These are phyloP conservation scores for Heliconius sara DNA, from an alignment of 2,888 invertebrate species.

Conservation along the genomic window DNA sequence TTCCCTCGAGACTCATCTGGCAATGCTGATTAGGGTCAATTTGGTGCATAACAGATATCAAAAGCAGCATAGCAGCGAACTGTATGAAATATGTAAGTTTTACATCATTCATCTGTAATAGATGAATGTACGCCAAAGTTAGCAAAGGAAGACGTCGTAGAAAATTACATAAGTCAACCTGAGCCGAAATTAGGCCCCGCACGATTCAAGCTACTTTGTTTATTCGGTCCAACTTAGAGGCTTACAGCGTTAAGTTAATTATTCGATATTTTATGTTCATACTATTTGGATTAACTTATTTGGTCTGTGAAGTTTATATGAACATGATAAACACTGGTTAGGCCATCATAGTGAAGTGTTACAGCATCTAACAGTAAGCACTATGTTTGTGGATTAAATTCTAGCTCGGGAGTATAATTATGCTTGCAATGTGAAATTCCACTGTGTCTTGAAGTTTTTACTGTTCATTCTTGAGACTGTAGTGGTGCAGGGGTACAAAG, in stretches of 20 bases:
- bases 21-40: too few species aligned
- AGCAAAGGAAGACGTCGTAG: constrained; percentile 44
- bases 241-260: constrained; percentile 15
- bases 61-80: too few species aligned
- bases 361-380: neutral
- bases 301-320: neutral
- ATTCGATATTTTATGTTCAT: neutral
- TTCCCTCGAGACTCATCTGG: too few species aligned
- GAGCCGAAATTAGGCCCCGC: constrained; percentile 56
- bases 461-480: too few species aligned
- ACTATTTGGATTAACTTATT: neutral
- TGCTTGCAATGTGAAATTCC: too few species aligned
- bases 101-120: constrained; percentile 9
- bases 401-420: too few species aligned
- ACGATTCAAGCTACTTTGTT: constrained; percentile 40
- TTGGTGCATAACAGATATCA: too few species aligned
- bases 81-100: constrained; percentile 16
- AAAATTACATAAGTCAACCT: constrained; percentile 60
- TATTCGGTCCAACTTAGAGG: constrained; percentile 32
- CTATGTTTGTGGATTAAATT: neutral
- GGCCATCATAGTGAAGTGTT: too few species aligned
- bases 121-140: constrained; percentile 21
- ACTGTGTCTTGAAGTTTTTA: too few species aligned
- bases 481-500: too few species aligned
- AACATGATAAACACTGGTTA: neutral